Percentiles rank a stretch among this genome's conserved stretches.
Conservation (phyloP, 2,113 vertebrate species). For the Andinoacara biseriatus region DNA sequence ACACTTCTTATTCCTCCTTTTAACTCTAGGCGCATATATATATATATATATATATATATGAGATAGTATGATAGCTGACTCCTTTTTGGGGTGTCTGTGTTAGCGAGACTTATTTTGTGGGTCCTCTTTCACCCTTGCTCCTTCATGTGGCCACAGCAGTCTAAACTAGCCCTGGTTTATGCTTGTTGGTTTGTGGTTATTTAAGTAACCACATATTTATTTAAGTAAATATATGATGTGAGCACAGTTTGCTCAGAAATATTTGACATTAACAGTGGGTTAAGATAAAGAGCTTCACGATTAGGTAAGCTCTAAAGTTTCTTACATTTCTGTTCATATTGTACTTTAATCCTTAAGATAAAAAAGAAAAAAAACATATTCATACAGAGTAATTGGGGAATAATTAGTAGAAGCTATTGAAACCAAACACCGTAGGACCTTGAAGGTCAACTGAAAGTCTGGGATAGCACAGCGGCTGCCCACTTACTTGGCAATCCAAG, state of each 20-base stretch:
- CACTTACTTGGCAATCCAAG: background rate
- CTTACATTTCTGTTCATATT: background rate
- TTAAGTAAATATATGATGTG: background rate
- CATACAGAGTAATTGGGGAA: background rate
- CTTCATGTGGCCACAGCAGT: background rate
- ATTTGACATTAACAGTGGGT: background rate
- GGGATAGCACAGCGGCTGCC: background rate
- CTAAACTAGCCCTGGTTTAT: background rate
- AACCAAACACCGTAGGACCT: background rate
- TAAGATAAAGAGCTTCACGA: background rate
- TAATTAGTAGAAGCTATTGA: background rate
- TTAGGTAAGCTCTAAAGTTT: background rate
- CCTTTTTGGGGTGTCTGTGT: accelerated
- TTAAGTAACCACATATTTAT: background rate
- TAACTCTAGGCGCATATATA: background rate
- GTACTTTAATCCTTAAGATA: background rate
- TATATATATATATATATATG: too few relatives aligned
- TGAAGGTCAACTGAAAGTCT: background rate
- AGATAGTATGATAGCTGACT: too few relatives aligned
- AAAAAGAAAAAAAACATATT: too few relatives aligned
- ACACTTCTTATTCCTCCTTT: background rate
- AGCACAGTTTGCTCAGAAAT: background rate
- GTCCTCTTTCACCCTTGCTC: background rate
- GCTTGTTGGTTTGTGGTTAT: background rate
- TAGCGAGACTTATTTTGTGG: background rate